Evolutionary conservation across 2,113 vertebrate species (phyloP), one percentile per base, ranked within the genome.

Genomic region (Saguinus imperator): DNA sequence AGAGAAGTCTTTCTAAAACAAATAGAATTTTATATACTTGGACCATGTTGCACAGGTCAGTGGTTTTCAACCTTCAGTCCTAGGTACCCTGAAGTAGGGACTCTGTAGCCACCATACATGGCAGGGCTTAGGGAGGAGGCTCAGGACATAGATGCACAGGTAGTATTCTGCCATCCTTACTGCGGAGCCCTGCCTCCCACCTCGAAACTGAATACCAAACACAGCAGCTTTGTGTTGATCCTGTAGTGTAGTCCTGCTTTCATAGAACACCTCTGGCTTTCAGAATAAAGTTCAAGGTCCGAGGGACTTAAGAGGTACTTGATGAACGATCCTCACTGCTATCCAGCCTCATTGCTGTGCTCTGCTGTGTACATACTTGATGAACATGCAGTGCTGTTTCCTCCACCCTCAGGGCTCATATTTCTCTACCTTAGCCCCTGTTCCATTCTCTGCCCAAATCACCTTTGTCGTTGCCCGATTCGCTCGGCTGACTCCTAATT

Each of bases 361-460:
- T 7, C 20, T 5, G 6, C 75, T 4, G 0, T 20, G 10, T 20
- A 11, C 32, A 35, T 57, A 18, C 45, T 25, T 50, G 3, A 12
- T 40, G 45, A 11, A 1, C 0, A 0, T 48, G 21, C 40, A 21
- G 0, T 29, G n/a, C 29, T 23, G 10, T 20, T n/a, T 10, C 40
- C 68, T 55, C 0, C 2, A 20, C 35, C 29, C 23, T 1, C 21
- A 14, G 16, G 5, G 52, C 29, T 73, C 3, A 0, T 11, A 9
- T 52, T 72, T 84, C 43, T 94, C 76, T 50, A 55, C 58, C 66
- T 70, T 23, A 23, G 2, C 32, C 16, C 17, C 2, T 43, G n/a
- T 52, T 73, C 27, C 83, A 29, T 35, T 40, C 93, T 95, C 76
- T 57, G 61, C 66, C 66, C 81, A 70, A 6, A 2, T 40, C 66